Evolutionary conservation across 2,797 vertebrate species (phyloP).

Genomic region (Merluccius polli): DNA sequence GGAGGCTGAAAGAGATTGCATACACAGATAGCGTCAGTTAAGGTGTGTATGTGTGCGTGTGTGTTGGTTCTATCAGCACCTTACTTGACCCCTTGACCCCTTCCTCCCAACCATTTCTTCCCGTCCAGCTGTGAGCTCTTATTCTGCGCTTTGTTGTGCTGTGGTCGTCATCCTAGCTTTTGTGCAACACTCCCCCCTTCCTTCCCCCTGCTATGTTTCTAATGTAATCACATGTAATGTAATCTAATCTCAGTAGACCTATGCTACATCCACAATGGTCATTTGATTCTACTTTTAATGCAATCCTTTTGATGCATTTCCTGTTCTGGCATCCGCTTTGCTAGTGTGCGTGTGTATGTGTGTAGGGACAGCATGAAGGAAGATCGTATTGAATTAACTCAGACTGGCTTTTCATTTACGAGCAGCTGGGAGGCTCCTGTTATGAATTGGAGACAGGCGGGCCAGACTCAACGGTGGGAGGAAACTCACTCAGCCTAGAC

Average conservation of each 20-base stretch:
- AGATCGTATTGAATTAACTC: constrained; percentile 22
- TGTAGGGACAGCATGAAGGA: constrained; percentile 8
- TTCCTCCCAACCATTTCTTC: neutral
- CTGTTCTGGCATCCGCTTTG: neutral
- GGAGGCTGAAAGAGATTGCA: neutral
- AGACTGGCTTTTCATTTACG: constrained; percentile 17
- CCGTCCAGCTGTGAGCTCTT: neutral
- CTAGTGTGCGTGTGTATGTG: neutral
- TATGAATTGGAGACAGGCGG: constrained; percentile 40
- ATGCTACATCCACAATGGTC: neutral
- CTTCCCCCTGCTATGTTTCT: neutral
- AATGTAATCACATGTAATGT: neutral
- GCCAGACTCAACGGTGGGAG: constrained; percentile 26
- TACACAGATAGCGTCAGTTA: neutral
- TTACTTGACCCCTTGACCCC: neutral
- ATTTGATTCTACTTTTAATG: neutral
- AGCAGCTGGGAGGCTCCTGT: constrained; percentile 21
- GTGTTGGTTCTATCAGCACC: neutral
- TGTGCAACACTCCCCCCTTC: neutral
- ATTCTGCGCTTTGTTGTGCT: neutral
- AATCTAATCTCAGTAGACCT: neutral
- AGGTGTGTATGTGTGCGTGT: neutral
- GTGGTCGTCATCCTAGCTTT: neutral
- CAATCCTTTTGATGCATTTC: neutral
- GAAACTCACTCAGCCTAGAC: constrained; percentile 22